Evolutionary conservation across 1,140 invertebrate species (phyloP).

Genomic region (Papilio polytes): DNA sequence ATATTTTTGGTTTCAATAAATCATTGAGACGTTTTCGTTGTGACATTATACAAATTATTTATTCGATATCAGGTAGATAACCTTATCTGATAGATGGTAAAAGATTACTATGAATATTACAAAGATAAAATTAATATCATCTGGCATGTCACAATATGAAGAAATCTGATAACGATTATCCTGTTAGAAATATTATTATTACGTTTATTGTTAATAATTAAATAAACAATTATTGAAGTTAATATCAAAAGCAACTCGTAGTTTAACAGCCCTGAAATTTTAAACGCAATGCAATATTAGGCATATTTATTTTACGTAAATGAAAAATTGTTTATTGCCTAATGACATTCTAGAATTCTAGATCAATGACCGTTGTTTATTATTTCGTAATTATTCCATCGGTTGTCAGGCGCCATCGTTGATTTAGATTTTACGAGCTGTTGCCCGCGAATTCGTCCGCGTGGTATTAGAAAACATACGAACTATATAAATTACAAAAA

Average conservation of each 20-base stretch:
- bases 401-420: slow-evolving; percentile 6
- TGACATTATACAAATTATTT: neutral
- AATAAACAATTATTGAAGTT: neutral
- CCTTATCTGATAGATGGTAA: neutral
- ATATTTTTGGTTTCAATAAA: neutral
- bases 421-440: too few relatives aligned
- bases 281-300: neutral
- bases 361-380: neutral
- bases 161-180: neutral
- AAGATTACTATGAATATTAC: neutral
- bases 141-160: neutral
- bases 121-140: neutral
- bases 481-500: too few relatives aligned
- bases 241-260: neutral
- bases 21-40: neutral
- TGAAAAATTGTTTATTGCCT: neutral
- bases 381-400: neutral
- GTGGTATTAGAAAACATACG: too few relatives aligned
- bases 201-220: neutral
- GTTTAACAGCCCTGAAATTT: neutral
- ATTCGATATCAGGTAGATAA: neutral
- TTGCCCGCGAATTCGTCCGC: too few relatives aligned
- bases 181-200: neutral
- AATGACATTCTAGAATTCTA: slow-evolving; percentile 13
- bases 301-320: slow-evolving; percentile 2